Evolutionary conservation across 1,140 invertebrate species (phyloP), one percentile per base, ranked within the genome.

Genomic region (Acromyrmex heyeri): DNA sequence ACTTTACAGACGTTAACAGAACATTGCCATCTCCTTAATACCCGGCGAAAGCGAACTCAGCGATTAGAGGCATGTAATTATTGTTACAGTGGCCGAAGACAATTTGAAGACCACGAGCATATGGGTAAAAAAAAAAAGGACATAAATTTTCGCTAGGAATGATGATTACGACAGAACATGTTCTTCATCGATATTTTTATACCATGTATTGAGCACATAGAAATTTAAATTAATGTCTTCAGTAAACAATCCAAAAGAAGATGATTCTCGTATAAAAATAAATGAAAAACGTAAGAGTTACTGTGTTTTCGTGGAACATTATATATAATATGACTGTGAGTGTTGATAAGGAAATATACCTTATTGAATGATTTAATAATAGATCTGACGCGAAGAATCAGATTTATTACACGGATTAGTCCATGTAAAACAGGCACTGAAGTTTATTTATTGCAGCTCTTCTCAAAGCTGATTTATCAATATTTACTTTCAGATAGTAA

Each of bases 401-500:
- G 24, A 79, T 81, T 55, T 38, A 70, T 38, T 34, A 34, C 27
- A 12, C 14, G 30, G 44, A 69, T 27, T 5, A 55, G 69, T 57
- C 8, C n/a, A 16, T 70, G n/a, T 70, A 27, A 70, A 70, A 70
- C 44, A 38, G 44, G 48, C 30, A 8, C 1, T 34, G n/a, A 77
- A 38, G 16, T 55, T 70, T 70, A 69, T 70, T 81, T 55, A 55
- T 55, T 44, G 77, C 64, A 34, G n/a, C 50, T 30, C 14, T 53
- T 69, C 16, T 70, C 30, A 34, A 55, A 70, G 16, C 30, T 21
- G 48, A 79, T 57, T 78, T 70, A 57, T 81, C 64, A 57, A 16
- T 81, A 70, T 81, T 70, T 81, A 44, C 21, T 3, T 70, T 55
- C 21, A 70, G 64, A 81, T 70, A 81, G 14, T 3, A 27, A 67